phyloP scores from a whole-genome alignment of 2,888 invertebrate genomes.

The Aphidius colemani region DNA sequence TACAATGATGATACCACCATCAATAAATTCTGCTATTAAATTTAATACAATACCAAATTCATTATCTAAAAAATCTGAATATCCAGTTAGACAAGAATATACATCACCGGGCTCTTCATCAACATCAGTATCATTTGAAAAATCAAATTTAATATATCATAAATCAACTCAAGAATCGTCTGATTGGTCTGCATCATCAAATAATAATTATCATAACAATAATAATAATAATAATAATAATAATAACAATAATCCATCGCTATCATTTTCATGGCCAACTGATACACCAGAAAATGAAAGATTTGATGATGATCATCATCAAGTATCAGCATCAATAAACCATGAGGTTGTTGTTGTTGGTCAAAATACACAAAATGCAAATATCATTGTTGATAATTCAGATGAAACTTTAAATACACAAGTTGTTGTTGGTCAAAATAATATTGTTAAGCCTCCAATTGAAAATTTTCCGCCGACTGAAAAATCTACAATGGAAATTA shows the following conservation, averaged over 20 bases:
- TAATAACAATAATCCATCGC: conserved; percentile 8
- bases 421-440: conserved; percentile 47
- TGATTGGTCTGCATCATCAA: conserved; percentile 38
- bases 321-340: conserved; percentile 42
- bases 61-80: background rate
- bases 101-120: conserved; percentile 31
- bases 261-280: conserved; percentile 23
- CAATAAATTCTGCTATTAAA: conserved; percentile 54
- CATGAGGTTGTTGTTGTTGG: conserved; percentile 43
- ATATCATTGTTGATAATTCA: conserved; percentile 47
- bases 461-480: conserved; percentile 5
- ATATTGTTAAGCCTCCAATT: conserved; percentile 23
- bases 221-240: conserved; percentile 5
- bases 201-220: background rate
- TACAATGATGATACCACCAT: conserved; percentile 74
- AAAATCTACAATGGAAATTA: conserved; percentile 45
- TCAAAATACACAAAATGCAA: conserved; percentile 42
- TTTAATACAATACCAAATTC: conserved; percentile 39
- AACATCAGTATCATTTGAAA: conserved; percentile 64
- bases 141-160: conserved; percentile 67
- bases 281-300: conserved; percentile 39
- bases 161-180: conserved; percentile 62
- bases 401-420: conserved; percentile 45
- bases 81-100: conserved; percentile 25
- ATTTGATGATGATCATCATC: conserved; percentile 37